Conservation (phyloP, 1,140 invertebrate species). For the Chlorops oryzae region DNA sequence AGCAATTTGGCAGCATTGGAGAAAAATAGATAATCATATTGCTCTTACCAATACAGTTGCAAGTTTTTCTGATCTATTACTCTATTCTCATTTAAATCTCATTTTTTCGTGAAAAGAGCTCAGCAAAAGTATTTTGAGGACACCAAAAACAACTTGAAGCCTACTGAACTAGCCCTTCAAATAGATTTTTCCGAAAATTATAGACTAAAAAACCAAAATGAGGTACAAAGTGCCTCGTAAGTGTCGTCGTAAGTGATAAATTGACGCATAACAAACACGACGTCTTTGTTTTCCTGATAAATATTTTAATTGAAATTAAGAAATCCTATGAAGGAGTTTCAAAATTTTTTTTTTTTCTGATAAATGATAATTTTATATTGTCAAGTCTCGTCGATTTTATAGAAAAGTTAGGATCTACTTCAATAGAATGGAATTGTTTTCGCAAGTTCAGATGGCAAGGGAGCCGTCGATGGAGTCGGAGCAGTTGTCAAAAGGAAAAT, state of each 20-base stretch:
- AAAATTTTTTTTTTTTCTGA: conserved; percentile 7
- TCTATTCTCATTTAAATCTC: too few species aligned
- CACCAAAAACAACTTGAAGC: too few species aligned
- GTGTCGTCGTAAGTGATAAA: neutral
- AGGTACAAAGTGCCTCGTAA: conserved; percentile 2
- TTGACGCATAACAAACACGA: conserved; percentile 3
- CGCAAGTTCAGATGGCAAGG: conserved; percentile 10
- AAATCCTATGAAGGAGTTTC: neutral
- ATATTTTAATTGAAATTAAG: neutral
- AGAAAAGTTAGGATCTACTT: neutral
- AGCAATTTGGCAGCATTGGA: too few species aligned
- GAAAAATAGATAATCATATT: too few species aligned
- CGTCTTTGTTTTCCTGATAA: neutral
- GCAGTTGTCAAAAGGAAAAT: conserved; percentile 10
- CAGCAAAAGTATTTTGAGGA: too few species aligned
- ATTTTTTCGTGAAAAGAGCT: too few species aligned
- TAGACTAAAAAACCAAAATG: neutral
- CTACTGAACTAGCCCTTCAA: neutral
- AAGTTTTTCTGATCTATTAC: too few species aligned
- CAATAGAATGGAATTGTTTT: conserved; percentile 8
- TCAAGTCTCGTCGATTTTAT: neutral
- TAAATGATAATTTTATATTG: conserved; percentile 3
- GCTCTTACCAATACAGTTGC: too few species aligned
- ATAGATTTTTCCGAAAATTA: conserved; percentile 10
- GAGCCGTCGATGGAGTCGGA: conserved; percentile 10